phyloP scores from a whole-genome alignment of 2,113 vertebrate species.

The Orycteropus afer region DNA sequence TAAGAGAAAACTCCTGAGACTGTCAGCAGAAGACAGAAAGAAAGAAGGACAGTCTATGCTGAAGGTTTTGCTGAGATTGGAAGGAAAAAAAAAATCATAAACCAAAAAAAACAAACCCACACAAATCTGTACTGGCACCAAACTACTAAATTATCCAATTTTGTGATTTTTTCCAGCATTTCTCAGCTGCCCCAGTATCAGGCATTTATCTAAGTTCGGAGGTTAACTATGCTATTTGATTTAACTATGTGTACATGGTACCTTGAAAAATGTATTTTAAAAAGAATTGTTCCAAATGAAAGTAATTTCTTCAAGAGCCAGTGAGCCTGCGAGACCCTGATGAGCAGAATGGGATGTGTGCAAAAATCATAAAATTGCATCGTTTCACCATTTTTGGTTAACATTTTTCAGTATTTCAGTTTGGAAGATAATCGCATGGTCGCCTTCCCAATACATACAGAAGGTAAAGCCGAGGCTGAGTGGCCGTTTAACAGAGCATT shows the following conservation, averaged over 20 bases:
- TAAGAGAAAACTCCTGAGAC: not conserved
- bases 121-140: not conserved
- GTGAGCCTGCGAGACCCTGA: not conserved
- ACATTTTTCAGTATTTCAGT: too few species aligned
- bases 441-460: not conserved
- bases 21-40: not conserved
- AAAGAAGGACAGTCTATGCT: not conserved
- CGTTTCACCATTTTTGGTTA: too few species aligned
- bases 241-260: not conserved
- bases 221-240: not conserved
- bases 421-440: not conserved
- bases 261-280: not conserved
- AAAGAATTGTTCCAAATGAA: not conserved
- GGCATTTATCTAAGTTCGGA: not conserved
- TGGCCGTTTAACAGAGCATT: not conserved
- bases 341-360: too few species aligned
- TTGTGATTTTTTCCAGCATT: not conserved
- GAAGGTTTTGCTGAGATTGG: not conserved
- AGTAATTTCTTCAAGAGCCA: not conserved
- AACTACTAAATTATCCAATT: not conserved
- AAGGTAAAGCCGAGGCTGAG: not conserved
- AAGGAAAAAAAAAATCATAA: not conserved
- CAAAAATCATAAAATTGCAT: too few species aligned
- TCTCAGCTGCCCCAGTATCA: not conserved
- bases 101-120: too few species aligned